A percentile compares a stretch with the other conserved stretches of the same genome.
These are phyloP conservation scores for Leucophenga maculata DNA, from an alignment of 2,888 invertebrate species.

Conservation along the genomic window DNA sequence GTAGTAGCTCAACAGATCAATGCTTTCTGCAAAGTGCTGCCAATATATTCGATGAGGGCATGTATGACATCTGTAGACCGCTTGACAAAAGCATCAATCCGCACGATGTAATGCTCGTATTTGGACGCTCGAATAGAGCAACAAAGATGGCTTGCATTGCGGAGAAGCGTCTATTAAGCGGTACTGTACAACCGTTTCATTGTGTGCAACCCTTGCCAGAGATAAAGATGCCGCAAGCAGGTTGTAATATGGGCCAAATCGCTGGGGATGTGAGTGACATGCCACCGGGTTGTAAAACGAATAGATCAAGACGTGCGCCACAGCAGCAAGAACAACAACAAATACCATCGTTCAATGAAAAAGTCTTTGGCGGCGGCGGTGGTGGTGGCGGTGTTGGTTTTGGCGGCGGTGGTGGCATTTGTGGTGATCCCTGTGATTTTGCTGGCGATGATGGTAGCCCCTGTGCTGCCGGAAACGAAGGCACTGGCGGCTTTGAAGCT, in stretches of 20 bases:
- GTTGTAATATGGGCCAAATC: not conserved
- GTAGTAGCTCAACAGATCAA: not conserved
- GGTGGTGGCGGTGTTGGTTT: too few species aligned
- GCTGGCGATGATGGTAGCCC: too few species aligned
- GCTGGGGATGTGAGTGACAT: slow-evolving; percentile 37
- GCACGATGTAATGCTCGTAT: slow-evolving; percentile 55
- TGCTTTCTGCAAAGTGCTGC: not conserved
- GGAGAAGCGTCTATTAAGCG: slow-evolving; percentile 49
- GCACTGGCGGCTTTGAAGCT: not conserved
- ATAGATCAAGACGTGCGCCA: not conserved
- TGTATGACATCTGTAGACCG: slow-evolving; percentile 53
- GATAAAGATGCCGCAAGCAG: not conserved
- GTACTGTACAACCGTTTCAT: slow-evolving; percentile 41
- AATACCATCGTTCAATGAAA: not conserved
- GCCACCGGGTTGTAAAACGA: slow-evolving; percentile 22
- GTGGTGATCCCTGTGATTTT: too few species aligned
- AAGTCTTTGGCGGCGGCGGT: too few species aligned
- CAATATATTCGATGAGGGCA: slow-evolving; percentile 37
- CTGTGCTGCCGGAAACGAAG: too few species aligned
- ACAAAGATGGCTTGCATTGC: slow-evolving; percentile 39
- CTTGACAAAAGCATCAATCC: slow-evolving; percentile 53
- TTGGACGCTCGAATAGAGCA: slow-evolving; percentile 53
- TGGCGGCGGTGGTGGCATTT: too few species aligned
- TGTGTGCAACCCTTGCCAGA: slow-evolving; percentile 31
- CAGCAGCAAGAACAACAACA: not conserved